A percentile compares a stretch with the other conserved stretches of the same genome.
Evolutionary conservation across 2,797 vertebrate genomes (phyloP).

Genomic region (Pristis pectinata): DNA sequence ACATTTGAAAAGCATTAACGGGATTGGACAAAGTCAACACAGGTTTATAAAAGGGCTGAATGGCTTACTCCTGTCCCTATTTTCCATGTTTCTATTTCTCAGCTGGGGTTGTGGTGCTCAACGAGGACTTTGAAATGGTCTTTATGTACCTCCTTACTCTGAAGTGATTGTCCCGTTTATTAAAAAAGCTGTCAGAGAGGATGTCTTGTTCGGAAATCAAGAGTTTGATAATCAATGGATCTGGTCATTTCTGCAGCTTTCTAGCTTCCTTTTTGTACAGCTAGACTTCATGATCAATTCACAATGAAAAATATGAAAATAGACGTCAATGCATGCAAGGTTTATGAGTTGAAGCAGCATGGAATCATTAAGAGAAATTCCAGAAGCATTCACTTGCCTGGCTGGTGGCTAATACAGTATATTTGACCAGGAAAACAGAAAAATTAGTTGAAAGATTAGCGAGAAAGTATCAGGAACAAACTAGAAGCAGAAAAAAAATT

Average conservation of each 20-base stretch:
- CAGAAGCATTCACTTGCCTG: neutral
- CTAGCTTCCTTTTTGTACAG: neutral
- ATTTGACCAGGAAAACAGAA: neutral
- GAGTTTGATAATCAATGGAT: neutral
- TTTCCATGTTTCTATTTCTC: neutral
- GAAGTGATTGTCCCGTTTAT: neutral
- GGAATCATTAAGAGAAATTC: neutral
- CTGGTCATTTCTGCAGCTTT: neutral
- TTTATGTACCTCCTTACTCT: neutral
- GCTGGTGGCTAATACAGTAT: neutral
- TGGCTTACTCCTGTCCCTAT: no score
- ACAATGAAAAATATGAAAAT: neutral
- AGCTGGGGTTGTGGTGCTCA: neutral
- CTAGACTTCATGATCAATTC: neutral
- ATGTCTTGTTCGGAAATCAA: neutral
- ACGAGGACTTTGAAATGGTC: neutral
- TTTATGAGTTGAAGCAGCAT: neutral
- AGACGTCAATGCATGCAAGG: neutral
- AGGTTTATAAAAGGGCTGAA: no score
- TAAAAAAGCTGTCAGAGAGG: neutral
- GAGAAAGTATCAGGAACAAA: neutral
- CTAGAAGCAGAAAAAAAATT: neutral
- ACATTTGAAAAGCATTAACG: no score
- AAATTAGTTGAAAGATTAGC: neutral
- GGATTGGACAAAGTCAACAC: no score